phyloP scores from a whole-genome alignment of 2,113 vertebrate genomes.

The Panthera uncia region DNA sequence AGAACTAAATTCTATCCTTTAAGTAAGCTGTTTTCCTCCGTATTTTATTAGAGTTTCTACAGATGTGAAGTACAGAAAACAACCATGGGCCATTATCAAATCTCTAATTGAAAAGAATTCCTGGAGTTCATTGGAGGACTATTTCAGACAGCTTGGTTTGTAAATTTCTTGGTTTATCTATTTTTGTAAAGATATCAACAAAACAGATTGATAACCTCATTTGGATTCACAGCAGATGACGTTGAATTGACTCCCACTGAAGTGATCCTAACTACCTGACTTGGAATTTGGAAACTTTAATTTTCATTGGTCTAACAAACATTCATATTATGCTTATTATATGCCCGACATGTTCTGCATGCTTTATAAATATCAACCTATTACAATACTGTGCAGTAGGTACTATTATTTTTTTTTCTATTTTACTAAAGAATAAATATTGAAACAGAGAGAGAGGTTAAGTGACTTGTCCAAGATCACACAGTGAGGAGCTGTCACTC shows the following conservation, averaged over 20 bases:
- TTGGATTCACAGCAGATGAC: not conserved
- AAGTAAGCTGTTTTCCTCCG: conserved; percentile 45
- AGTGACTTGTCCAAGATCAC: not conserved
- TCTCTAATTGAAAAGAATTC: conserved; percentile 97
- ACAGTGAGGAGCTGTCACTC: not conserved
- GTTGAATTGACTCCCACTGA: not conserved
- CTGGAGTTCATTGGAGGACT: conserved; percentile 94
- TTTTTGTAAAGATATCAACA: conserved; percentile 45
- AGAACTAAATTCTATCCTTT: conserved; percentile 21
- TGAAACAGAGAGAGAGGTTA: not conserved
- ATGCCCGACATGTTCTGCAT: not conserved
- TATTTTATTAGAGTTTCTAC: conserved; percentile 89
- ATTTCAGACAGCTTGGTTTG: conserved; percentile 95
- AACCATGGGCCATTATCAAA: conserved; percentile 95
- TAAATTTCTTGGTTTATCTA: conserved; percentile 44
- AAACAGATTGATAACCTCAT: not conserved
- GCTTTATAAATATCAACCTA: not conserved
- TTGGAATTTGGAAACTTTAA: not conserved
- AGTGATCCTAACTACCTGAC: not conserved
- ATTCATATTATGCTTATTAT: not conserved
- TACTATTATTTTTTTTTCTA: not conserved
- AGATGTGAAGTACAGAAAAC: conserved; percentile 96
- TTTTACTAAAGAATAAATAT: not conserved
- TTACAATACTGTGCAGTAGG: not conserved
- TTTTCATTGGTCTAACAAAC: not conserved